Evolutionary conservation across 2,113 vertebrate genomes (phyloP).

Genomic region (Gasterosteus nipponicus): DNA sequence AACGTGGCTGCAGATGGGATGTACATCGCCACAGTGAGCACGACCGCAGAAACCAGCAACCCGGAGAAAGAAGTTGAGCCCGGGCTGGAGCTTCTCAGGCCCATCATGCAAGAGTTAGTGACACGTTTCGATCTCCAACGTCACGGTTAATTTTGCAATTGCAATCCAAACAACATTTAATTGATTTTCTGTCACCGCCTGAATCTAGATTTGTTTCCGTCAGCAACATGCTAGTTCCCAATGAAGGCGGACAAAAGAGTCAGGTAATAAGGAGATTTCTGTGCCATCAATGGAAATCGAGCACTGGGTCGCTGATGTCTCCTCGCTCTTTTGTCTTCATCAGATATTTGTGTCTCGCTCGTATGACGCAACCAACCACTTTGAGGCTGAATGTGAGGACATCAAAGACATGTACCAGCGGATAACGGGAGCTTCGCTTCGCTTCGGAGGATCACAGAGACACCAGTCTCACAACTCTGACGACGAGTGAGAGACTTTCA

Average conservation of each 20-base stretch:
- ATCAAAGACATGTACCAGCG: constrained; percentile 93
- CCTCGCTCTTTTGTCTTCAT: neutral
- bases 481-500: constrained; percentile 71
- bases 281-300: neutral
- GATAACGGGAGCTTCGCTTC: constrained; percentile 91
- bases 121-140: neutral
- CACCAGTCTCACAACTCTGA: constrained; percentile 87
- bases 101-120: constrained; percentile 90
- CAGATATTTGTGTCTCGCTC: constrained; percentile 95
- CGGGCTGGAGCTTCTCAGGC: constrained; percentile 90
- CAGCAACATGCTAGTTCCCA: constrained; percentile 86
- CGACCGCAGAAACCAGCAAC: constrained; percentile 87
- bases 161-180: neutral
- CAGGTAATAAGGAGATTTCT: constrained; percentile 81
- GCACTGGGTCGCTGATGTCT: neutral
- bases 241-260: constrained; percentile 88
- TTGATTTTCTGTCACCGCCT: neutral
- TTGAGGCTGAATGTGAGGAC: constrained; percentile 91
- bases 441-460: constrained; percentile 87
- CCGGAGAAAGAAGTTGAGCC: constrained; percentile 92
- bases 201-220: constrained; percentile 87
- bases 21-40: constrained; percentile 94
- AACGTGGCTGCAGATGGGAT: constrained; percentile 92
- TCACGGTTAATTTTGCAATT: neutral
- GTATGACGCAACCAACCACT: constrained; percentile 91